These are phyloP conservation scores for Halictus quadricinctus DNA, from an alignment of 2,888 invertebrate species.

Conservation along the genomic window DNA sequence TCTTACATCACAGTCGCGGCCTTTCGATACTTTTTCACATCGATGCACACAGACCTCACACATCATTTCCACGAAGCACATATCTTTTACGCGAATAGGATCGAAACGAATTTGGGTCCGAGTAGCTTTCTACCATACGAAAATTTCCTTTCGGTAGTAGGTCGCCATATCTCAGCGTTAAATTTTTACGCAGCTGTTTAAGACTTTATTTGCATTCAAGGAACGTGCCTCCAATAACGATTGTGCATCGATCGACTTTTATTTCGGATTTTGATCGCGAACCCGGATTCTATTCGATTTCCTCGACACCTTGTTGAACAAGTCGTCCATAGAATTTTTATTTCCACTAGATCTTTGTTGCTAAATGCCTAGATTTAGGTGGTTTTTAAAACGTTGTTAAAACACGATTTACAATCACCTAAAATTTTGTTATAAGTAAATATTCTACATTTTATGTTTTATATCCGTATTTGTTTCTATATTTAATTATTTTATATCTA, in stretches of 20 bases:
- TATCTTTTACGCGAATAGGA: conserved; percentile 28
- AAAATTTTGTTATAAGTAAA: too few species aligned
- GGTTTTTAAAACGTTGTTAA: background rate
- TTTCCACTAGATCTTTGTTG: background rate
- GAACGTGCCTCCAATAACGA: conserved; percentile 37
- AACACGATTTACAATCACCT: too few species aligned
- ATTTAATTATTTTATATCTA: too few species aligned
- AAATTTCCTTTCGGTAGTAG: conserved; percentile 60
- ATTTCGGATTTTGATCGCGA: background rate
- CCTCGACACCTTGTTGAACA: background rate
- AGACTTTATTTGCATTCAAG: conserved; percentile 36
- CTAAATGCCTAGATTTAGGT: too few species aligned
- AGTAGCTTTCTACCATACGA: conserved; percentile 59
- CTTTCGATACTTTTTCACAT: conserved; percentile 49
- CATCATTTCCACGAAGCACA: conserved; percentile 43
- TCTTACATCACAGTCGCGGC: conserved; percentile 50
- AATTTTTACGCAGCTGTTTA: conserved; percentile 35
- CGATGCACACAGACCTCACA: conserved; percentile 18
- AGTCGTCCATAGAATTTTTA: conserved; percentile 1
- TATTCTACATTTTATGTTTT: too few species aligned
- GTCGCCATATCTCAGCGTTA: conserved; percentile 44
- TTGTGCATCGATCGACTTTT: conserved; percentile 6
- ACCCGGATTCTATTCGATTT: conserved; percentile 1
- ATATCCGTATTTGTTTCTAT: too few species aligned
- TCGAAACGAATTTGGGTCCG: conserved; percentile 42